phyloP scores from a whole-genome alignment of 2,888 invertebrate genomes.

The Antitype chi region DNA sequence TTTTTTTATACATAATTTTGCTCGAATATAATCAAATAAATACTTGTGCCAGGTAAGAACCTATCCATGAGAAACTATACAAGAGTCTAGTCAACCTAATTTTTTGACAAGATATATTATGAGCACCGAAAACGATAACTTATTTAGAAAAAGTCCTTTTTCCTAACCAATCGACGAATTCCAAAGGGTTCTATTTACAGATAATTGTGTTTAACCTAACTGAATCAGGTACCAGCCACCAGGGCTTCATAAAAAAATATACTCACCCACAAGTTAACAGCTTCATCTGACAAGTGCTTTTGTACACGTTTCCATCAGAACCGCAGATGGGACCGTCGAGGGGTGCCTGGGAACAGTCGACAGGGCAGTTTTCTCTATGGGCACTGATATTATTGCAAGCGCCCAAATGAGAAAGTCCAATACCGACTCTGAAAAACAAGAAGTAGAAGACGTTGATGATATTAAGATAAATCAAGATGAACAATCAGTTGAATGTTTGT shows the following conservation, averaged over 20 bases:
- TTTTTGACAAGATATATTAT: neutral
- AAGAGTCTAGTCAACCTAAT: neutral
- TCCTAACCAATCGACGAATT: too few relatives aligned
- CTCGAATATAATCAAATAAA: neutral
- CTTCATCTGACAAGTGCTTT: conserved; percentile 98
- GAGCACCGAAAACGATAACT: neutral
- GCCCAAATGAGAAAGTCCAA: conserved; percentile 96
- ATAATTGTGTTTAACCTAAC: neutral
- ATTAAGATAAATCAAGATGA: neutral
- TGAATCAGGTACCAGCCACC: neutral
- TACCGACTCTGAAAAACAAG: conserved; percentile 92
- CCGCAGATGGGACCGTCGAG: conserved; percentile 97
- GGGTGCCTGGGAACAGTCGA: conserved; percentile 96
- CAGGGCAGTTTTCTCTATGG: conserved; percentile 97
- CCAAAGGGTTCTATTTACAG: neutral
- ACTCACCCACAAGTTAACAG: conserved; percentile 96
- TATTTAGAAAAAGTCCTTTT: too few relatives aligned
- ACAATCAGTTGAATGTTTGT: neutral
- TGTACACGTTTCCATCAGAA: conserved; percentile 97
- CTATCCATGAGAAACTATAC: neutral
- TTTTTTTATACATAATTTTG: neutral
- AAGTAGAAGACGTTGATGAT: neutral
- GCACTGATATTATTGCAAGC: conserved; percentile 95
- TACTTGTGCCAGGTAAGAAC: neutral
- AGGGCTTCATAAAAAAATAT: conserved; percentile 38